Conservation (phyloP, 2,113 vertebrate genomes). For the Psammodynastes pulverulentus region DNA sequence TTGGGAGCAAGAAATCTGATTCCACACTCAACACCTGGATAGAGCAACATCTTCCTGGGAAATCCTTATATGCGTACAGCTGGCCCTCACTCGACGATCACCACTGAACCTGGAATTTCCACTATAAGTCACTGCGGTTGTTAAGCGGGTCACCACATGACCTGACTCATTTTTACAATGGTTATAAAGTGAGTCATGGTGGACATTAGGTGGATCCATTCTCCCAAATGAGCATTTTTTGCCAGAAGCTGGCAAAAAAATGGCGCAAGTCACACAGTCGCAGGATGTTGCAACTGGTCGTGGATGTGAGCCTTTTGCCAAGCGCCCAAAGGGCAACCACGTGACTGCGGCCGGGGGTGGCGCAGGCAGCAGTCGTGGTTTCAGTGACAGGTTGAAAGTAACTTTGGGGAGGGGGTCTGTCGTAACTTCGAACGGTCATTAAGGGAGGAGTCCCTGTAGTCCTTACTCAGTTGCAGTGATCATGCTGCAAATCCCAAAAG, state of each 20-base stretch:
- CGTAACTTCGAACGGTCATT: neutral
- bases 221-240: neutral
- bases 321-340: neutral
- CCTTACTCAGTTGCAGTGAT: neutral
- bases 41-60: neutral
- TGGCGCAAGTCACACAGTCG: neutral
- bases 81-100: neutral
- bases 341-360: too few species aligned
- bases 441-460: neutral
- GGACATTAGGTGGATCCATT: neutral
- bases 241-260: neutral
- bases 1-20: neutral
- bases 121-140: neutral
- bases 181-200: neutral
- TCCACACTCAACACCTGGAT: neutral
- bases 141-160: neutral
- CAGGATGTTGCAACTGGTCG: neutral
- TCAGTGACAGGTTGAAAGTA: neutral
- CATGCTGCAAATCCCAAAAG: neutral
- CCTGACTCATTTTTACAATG: neutral
- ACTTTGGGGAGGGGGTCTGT: neutral
- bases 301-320: neutral
- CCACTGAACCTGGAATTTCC: neutral
- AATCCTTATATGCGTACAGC: neutral
- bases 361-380: neutral